Evolutionary conservation across 2,113 vertebrate species (phyloP).

Genomic region (Myocastor coypus): DNA sequence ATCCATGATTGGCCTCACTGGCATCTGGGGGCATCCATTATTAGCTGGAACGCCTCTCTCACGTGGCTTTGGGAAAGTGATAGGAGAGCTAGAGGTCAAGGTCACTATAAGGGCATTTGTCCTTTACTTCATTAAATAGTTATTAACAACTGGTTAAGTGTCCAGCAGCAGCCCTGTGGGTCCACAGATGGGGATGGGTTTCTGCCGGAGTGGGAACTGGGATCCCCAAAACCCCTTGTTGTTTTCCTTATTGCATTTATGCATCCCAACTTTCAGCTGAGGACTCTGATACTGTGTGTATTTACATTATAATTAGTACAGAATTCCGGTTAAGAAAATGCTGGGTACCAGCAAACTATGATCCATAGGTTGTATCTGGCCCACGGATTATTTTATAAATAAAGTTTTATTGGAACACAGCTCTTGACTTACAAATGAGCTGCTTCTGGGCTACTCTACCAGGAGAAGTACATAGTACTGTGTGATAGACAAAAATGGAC

Average conservation of each 20-base stretch:
- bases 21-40: background rate
- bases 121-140: constrained; percentile 7
- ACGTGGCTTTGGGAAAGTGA: background rate
- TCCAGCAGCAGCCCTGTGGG: background rate
- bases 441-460: background rate
- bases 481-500: background rate
- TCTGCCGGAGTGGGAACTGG: background rate
- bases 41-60: background rate
- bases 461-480: background rate
- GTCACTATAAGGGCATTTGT: background rate
- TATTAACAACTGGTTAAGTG: constrained; percentile 7
- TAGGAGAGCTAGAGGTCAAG: background rate
- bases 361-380: background rate
- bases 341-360: background rate
- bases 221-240: background rate
- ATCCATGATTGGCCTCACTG: background rate
- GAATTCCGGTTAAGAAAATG: constrained; percentile 20
- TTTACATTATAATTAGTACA: background rate
- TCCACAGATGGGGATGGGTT: background rate
- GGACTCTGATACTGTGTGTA: background rate
- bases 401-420: constrained; percentile 1
- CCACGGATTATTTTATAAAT: background rate
- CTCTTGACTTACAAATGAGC: background rate
- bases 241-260: background rate
- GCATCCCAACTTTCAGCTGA: background rate